Evolutionary conservation across 2,888 invertebrate species (phyloP).

Genomic region (Epinotia nisella): DNA sequence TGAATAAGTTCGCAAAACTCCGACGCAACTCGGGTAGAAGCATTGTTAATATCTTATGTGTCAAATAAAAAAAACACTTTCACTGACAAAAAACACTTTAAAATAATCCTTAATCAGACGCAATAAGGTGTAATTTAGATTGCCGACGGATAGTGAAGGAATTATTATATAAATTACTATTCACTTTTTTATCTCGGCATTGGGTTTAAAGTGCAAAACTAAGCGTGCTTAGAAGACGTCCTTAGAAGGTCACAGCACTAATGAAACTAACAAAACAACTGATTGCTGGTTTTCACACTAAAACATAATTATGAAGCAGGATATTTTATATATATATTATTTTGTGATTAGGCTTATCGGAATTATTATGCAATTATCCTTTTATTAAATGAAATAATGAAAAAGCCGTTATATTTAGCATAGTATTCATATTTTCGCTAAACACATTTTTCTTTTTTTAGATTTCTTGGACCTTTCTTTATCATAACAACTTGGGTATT

Average conservation of each 20-base stretch:
- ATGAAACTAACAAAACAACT: slow-evolving; percentile 18
- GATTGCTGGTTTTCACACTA: slow-evolving; percentile 22
- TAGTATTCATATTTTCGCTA: too few species aligned
- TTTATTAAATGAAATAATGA: background rate
- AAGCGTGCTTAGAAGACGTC: slow-evolving; percentile 25
- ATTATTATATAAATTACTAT: background rate
- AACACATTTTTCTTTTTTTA: too few species aligned
- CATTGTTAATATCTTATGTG: background rate
- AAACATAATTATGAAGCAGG: slow-evolving; percentile 24
- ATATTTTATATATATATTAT: slow-evolving; percentile 26
- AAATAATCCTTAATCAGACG: background rate
- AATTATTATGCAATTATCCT: background rate
- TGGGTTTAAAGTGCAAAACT: slow-evolving; percentile 36
- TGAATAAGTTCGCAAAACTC: slow-evolving; percentile 23
- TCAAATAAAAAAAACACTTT: slow-evolving; percentile 6
- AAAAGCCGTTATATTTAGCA: too few species aligned
- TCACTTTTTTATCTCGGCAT: slow-evolving; percentile 5
- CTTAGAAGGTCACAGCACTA: slow-evolving; percentile 21
- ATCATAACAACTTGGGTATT: too few species aligned
- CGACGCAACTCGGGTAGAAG: slow-evolving; percentile 15
- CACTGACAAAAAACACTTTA: slow-evolving; percentile 4
- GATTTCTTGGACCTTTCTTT: too few species aligned
- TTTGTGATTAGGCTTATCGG: slow-evolving; percentile 14
- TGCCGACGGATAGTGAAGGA: background rate
- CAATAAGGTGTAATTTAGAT: background rate